Percentiles rank a stretch among this genome's conserved stretches.
phyloP scores from a whole-genome alignment of 2,113 vertebrate genomes.

The Macrotis lagotis region DNA sequence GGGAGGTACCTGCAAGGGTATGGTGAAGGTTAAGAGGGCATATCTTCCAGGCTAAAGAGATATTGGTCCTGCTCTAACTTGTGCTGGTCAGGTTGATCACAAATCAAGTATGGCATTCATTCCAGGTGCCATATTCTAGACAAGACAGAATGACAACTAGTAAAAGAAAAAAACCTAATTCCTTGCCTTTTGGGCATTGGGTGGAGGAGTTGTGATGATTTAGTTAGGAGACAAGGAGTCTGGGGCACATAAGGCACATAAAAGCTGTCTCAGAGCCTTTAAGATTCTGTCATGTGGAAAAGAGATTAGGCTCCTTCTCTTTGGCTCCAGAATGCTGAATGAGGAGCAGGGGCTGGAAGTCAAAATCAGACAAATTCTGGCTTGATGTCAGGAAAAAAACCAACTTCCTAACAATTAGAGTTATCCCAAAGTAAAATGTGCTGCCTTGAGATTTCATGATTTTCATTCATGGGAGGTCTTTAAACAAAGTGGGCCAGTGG shows the following conservation, averaged over 20 bases:
- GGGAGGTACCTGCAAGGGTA: not conserved
- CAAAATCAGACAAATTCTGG: not conserved
- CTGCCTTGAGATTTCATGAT: not conserved
- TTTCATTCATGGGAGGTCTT: not conserved
- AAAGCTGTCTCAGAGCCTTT: not conserved
- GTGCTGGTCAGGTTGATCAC: not conserved
- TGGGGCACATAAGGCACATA: too few species aligned
- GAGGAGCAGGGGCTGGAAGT: not conserved
- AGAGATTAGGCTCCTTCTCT: not conserved
- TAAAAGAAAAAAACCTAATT: not conserved
- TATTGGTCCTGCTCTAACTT: not conserved
- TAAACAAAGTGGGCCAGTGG: not conserved
- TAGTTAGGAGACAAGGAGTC: not conserved
- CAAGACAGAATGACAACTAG: not conserved
- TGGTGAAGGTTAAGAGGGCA: not conserved
- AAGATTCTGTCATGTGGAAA: not conserved
- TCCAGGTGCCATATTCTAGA: not conserved
- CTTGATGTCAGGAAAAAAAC: not conserved
- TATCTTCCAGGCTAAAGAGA: not conserved
- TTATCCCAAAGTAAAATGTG: not conserved
- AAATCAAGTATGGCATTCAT: not conserved
- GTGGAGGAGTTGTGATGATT: not conserved
- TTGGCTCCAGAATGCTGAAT: not conserved
- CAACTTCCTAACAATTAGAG: not conserved
- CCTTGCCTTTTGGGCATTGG: not conserved